Conservation (phyloP, 1,140 invertebrate species). For the Caenorhabditis remanei region DNA sequence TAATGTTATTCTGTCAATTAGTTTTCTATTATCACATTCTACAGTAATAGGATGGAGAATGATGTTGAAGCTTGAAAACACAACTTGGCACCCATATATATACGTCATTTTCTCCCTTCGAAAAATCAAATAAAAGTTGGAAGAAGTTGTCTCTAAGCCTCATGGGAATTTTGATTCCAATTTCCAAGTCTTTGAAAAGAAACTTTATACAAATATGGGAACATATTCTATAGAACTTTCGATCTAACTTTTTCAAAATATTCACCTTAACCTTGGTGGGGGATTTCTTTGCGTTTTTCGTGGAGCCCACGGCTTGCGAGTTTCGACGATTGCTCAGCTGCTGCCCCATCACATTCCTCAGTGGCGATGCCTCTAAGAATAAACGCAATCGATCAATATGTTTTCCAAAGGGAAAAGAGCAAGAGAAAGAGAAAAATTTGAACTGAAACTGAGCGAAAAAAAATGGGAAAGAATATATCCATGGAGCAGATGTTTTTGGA, state of each 20-base stretch:
- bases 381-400: slow-evolving; percentile 28
- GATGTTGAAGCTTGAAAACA: too few relatives aligned
- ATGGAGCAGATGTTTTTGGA: slow-evolving; percentile 9
- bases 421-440: slow-evolving; percentile 14
- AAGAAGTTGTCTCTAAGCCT: slow-evolving; percentile 11
- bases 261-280: slow-evolving; percentile 9
- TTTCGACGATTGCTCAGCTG: slow-evolving; percentile 47
- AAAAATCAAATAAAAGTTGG: background rate
- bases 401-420: background rate
- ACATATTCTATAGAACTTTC: background rate
- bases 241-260: background rate
- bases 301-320: slow-evolving; percentile 34
- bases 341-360: slow-evolving; percentile 52
- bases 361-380: slow-evolving; percentile 1
- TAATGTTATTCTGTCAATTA: too few relatives aligned
- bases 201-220: background rate
- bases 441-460: background rate
- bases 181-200: background rate
- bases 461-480: background rate
- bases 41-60: too few relatives aligned
- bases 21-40: too few relatives aligned
- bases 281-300: background rate
- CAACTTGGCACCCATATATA: too few relatives aligned
- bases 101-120: too few relatives aligned
- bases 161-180: slow-evolving; percentile 5